A percentile compares a stretch with the other conserved stretches of the same genome.
phyloP scores from a whole-genome alignment of 1,140 invertebrate genomes.

The Caenorhabditis briggsae region DNA sequence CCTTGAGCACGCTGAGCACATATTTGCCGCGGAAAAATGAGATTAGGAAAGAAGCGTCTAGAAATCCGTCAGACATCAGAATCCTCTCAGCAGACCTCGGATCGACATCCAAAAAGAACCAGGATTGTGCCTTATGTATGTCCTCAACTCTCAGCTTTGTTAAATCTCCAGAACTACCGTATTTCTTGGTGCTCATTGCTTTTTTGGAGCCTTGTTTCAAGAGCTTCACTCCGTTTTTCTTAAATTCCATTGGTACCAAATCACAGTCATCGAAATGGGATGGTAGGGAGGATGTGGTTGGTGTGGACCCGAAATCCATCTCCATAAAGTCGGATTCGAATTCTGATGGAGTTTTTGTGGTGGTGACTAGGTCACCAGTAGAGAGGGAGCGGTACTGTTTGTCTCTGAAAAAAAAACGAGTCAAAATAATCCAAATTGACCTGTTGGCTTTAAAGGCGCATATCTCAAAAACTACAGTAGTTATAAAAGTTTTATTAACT shows the following conservation, averaged over 20 bases:
- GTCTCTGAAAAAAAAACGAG: background rate
- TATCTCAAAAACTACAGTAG: too few relatives aligned
- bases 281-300: constrained; percentile 23
- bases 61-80: constrained; percentile 32
- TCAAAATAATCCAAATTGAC: background rate
- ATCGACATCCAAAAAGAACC: constrained; percentile 39
- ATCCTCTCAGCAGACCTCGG: background rate
- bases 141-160: background rate
- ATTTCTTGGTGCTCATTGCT: background rate
- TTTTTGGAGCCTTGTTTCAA: background rate
- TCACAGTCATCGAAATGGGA: constrained; percentile 36
- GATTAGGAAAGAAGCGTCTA: background rate
- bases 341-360: background rate
- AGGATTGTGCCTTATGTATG: constrained; percentile 1
- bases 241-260: constrained; percentile 23
- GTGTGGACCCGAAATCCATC: constrained; percentile 31
- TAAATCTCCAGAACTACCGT: background rate
- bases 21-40: background rate
- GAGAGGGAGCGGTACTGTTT: constrained; percentile 44
- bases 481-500: too few relatives aligned
- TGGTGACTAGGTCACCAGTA: constrained; percentile 10
- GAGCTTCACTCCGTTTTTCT: constrained; percentile 17
- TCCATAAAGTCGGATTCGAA: constrained; percentile 42
- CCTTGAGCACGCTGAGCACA: background rate
- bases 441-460: too few relatives aligned